Evolutionary conservation across 2,113 vertebrate genomes (phyloP), one percentile per base, ranked within the genome.

Genomic region (Atherinomorus stipes): DNA sequence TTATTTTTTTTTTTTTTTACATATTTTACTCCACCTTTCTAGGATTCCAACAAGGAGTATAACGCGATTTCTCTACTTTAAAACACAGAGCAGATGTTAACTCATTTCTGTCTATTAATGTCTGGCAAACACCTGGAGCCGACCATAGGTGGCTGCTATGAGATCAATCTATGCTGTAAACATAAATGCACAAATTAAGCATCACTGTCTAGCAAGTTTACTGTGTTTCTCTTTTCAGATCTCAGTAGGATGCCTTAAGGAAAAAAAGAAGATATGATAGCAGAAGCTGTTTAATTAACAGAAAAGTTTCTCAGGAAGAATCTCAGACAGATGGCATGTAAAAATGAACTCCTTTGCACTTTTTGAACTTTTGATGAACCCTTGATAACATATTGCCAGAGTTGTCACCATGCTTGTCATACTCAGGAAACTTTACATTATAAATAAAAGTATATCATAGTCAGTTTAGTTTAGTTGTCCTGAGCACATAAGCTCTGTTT

Each of bases 271-370:
- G 70, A 66, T 62, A 66, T 73, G 81, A 67, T 49, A 77, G 86
- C 50, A 66, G 77, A 77, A 78, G 31, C 61, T 67, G 82, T 88
- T 85, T 84, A 90, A 90, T 87, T 87, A 84, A 83, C 58, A 44
- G 44, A 65, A 28, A 78, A 76, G 64, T 71, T 71, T 87, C 80
- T 50, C 1, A 67, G 71, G 69, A 64, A 71, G 70, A 68, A 81
- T 61, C 31, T 60, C 52, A 80, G 69, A 74, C 86, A 87, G 88
- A 91, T 89, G 91, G 85, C 62, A 70, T 67, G 71, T 88, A 77
- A 87, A 85, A 86, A 65, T 38, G 0, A 79, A 71, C 70, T 78
- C 34, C 53, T 54, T 65, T 61, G 62, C 44, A 74, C 50, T 82
- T 80, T 64, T 37, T 61, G 37, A 21, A 21, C 31, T 12, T 11